phyloP scores from a whole-genome alignment of 1,140 invertebrate genomes.

The Coptotermes formosanus region DNA sequence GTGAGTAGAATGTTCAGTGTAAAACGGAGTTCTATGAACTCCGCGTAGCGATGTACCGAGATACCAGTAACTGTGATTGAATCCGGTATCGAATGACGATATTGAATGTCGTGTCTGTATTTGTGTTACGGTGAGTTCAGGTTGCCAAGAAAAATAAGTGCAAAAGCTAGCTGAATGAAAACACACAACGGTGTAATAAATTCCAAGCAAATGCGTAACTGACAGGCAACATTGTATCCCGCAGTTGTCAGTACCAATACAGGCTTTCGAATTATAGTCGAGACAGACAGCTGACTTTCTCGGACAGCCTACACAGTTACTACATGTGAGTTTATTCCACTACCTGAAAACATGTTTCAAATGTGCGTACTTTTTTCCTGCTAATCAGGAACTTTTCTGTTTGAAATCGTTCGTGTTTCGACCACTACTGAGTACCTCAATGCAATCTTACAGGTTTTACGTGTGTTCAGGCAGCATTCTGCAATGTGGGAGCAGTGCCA shows the following conservation, averaged over 20 bases:
- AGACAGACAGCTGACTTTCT: neutral
- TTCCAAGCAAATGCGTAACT: neutral
- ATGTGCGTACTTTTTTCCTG: neutral
- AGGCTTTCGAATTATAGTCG: neutral
- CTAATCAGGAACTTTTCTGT: neutral
- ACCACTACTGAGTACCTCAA: too few relatives aligned
- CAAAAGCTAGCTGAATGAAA: neutral
- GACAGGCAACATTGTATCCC: neutral
- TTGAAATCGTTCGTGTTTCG: too few relatives aligned
- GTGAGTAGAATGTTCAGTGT: too few relatives aligned
- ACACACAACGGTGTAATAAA: neutral
- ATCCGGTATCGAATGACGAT: neutral
- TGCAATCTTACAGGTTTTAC: too few relatives aligned
- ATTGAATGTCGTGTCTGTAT: neutral
- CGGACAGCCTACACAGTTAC: neutral
- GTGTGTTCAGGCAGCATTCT: too few relatives aligned
- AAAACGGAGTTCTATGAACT: too few relatives aligned
- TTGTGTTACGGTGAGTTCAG: neutral
- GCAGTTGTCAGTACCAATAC: neutral
- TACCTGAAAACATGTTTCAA: neutral
- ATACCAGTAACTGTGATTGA: neutral
- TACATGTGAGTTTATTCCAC: neutral
- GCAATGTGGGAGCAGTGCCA: too few relatives aligned
- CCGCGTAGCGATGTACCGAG: too few relatives aligned
- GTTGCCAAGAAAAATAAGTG: neutral